These are phyloP conservation scores for Loripinus fragilis DNA, from an alignment of 2,888 invertebrate species.

Conservation along the genomic window DNA sequence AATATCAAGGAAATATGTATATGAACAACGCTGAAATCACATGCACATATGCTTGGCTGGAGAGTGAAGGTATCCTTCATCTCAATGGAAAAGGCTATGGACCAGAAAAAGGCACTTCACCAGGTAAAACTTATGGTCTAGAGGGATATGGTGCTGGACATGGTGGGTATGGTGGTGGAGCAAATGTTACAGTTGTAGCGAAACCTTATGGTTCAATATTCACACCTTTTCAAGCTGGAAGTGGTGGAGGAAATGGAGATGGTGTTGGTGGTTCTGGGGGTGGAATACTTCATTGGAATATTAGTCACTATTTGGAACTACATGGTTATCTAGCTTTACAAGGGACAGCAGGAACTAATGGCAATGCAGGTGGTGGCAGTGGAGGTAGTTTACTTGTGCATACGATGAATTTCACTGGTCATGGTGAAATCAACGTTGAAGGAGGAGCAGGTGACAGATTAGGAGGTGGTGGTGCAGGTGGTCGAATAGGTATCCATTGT, in stretches of 20 bases:
- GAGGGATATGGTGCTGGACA: slow-evolving; percentile 73
- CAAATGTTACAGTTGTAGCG: slow-evolving; percentile 49
- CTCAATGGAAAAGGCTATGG: slow-evolving; percentile 68
- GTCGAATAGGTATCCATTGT: slow-evolving; percentile 71
- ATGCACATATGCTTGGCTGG: slow-evolving; percentile 72
- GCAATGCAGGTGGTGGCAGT: slow-evolving; percentile 72
- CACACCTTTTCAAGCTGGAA: slow-evolving; percentile 62
- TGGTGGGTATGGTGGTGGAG: slow-evolving; percentile 74
- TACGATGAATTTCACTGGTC: slow-evolving; percentile 74
- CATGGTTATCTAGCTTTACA: slow-evolving; percentile 69
- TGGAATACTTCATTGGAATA: slow-evolving; percentile 70
- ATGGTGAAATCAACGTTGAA: slow-evolving; percentile 72
- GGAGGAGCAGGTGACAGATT: slow-evolving; percentile 59
- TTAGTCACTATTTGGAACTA: slow-evolving; percentile 70
- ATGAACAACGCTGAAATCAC: slow-evolving; percentile 73
- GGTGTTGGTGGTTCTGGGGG: slow-evolving; percentile 72
- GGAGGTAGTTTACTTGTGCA: slow-evolving; percentile 71
- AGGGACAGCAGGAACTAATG: slow-evolving; percentile 63
- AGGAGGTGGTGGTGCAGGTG: slow-evolving; percentile 74
- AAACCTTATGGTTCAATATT: slow-evolving; percentile 70
- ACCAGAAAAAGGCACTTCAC: slow-evolving; percentile 62
- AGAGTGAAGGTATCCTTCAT: slow-evolving; percentile 73
- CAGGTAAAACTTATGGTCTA: slow-evolving; percentile 59
- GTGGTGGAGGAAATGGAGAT: slow-evolving; percentile 74
- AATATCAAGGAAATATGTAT: slow-evolving; percentile 69